Evolutionary conservation across 2,888 invertebrate genomes (phyloP).

Genomic region (Parnassius apollo): DNA sequence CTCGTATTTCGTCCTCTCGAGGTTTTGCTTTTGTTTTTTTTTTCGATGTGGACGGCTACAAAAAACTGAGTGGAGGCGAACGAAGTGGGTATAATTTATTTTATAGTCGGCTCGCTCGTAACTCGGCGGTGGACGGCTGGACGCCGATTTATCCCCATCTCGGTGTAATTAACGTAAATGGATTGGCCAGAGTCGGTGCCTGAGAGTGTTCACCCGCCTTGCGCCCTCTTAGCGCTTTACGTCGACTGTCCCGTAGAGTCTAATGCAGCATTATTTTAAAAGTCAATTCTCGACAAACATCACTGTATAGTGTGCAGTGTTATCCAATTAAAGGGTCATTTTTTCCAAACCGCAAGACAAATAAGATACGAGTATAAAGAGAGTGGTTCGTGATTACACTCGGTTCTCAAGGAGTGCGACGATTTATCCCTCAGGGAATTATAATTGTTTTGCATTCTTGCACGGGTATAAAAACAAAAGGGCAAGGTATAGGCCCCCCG

Average conservation of each 20-base stretch:
- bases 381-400: slow-evolving; percentile 66
- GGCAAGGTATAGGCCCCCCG: slow-evolving; percentile 69
- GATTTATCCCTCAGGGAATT: slow-evolving; percentile 74
- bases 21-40: slow-evolving; percentile 76
- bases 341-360: slow-evolving; percentile 62
- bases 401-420: slow-evolving; percentile 63
- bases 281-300: neutral
- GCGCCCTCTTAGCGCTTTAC: slow-evolving; percentile 41
- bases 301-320: slow-evolving; percentile 39
- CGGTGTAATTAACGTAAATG: slow-evolving; percentile 80
- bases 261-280: slow-evolving; percentile 37
- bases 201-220: slow-evolving; percentile 56
- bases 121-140: slow-evolving; percentile 79
- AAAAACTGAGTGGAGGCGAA: slow-evolving; percentile 79
- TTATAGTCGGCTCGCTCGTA: slow-evolving; percentile 80
- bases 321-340: slow-evolving; percentile 63
- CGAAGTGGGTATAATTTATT: slow-evolving; percentile 82
- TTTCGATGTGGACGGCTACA: slow-evolving; percentile 65
- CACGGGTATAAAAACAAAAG: slow-evolving; percentile 79
- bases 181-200: slow-evolving; percentile 71
- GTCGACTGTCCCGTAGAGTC: slow-evolving; percentile 39
- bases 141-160: slow-evolving; percentile 80
- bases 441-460: slow-evolving; percentile 81
- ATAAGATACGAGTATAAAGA: slow-evolving; percentile 60
- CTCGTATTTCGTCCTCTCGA: slow-evolving; percentile 80